phyloP scores from a whole-genome alignment of 2,797 vertebrate genomes.

The Notamacropus eugenii region DNA sequence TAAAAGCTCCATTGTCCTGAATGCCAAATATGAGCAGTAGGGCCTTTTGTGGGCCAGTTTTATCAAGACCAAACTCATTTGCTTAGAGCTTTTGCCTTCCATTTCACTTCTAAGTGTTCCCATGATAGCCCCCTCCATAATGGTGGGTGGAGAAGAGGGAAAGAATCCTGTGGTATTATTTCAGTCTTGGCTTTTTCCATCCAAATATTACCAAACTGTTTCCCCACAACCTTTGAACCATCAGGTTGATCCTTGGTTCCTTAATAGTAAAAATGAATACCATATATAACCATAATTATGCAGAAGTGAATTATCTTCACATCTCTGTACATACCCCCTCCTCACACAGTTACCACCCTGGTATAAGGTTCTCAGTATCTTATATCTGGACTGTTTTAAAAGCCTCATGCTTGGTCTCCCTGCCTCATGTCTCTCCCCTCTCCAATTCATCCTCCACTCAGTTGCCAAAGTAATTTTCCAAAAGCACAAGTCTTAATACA shows the following conservation, averaged over 20 bases:
- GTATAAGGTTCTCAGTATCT: not conserved
- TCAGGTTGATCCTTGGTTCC: not conserved
- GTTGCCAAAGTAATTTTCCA: not conserved
- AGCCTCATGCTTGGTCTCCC: not conserved
- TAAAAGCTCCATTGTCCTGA: not conserved
- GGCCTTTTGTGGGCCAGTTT: not conserved
- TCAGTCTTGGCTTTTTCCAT: not conserved
- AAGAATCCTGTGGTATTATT: not conserved
- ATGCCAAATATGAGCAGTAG: not conserved
- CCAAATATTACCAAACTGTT: not conserved
- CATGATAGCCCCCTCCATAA: not conserved
- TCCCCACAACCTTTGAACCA: not conserved
- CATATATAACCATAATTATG: not conserved
- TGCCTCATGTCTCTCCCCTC: not conserved
- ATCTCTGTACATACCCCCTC: not conserved
- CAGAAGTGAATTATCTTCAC: not conserved
- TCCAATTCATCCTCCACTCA: not conserved
- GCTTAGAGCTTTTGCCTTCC: not conserved
- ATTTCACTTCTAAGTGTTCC: no score
- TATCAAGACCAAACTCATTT: not conserved
- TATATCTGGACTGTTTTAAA: not conserved
- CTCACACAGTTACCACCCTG: not conserved
- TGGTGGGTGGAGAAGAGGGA: not conserved
- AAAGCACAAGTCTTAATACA: not conserved
- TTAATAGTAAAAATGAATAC: not conserved